phyloP scores from a whole-genome alignment of 1,140 invertebrate genomes.

The Drosophila varians region DNA sequence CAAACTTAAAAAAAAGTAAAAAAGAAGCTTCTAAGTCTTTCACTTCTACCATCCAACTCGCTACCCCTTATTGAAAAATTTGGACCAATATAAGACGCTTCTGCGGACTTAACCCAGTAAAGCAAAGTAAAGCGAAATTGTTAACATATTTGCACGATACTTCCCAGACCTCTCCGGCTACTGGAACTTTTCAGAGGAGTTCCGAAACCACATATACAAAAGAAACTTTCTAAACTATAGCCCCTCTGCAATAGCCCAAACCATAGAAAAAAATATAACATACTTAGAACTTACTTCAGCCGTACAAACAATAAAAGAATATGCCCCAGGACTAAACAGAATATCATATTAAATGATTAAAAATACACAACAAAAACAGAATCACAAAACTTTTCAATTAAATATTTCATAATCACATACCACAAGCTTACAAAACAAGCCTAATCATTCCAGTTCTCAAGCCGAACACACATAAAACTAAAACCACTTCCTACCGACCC shows the following conservation, averaged over 20 bases:
- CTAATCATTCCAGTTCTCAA: neutral
- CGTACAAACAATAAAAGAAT: neutral
- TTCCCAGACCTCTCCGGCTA: neutral
- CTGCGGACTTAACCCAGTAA: constrained; percentile 2
- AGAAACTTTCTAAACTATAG: too few species aligned
- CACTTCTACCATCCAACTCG: constrained; percentile 4
- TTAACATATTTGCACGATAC: neutral
- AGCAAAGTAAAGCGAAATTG: neutral
- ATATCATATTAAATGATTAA: neutral
- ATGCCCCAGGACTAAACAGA: constrained; percentile 1
- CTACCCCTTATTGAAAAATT: neutral
- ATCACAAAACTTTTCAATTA: neutral
- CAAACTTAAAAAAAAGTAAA: constrained; percentile 9
- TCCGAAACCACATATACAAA: too few species aligned
- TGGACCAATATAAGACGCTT: constrained; percentile 2
- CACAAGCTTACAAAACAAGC: constrained; percentile 1
- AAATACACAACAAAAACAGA: neutral
- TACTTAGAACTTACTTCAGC: neutral
- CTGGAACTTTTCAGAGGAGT: too few species aligned
- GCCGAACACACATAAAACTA: neutral
- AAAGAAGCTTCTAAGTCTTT: constrained; percentile 8
- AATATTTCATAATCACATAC: constrained; percentile 1
- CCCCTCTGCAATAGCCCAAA: too few species aligned
- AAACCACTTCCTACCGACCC: neutral
- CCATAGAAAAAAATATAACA: too few species aligned